A percentile compares a stretch with the other conserved stretches of the same genome.
Evolutionary conservation across 2,797 vertebrate species (phyloP).

Genomic region (Thunnus albacares): DNA sequence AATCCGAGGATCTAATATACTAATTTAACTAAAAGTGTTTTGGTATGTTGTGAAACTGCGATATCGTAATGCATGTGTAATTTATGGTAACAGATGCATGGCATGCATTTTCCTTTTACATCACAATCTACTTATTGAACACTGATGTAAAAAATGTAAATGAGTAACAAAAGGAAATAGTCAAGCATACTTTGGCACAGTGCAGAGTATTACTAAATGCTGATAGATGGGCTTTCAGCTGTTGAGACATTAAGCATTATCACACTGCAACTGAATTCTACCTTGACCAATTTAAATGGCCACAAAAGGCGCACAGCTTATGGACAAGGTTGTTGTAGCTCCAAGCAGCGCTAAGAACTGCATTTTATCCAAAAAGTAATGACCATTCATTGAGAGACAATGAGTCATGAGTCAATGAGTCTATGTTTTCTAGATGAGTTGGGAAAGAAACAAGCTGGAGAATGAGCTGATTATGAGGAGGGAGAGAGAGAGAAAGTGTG

Average conservation of each 20-base stretch:
- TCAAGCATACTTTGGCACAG: neutral
- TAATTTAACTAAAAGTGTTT: no score
- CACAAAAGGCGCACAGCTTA: slow-evolving; percentile 39
- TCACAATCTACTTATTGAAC: neutral
- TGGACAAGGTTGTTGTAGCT: slow-evolving; percentile 42
- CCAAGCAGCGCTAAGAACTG: slow-evolving; percentile 39
- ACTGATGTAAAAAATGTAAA: slow-evolving; percentile 13
- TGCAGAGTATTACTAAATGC: slow-evolving; percentile 7
- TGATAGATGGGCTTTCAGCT: slow-evolving; percentile 28
- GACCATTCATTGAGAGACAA: slow-evolving; percentile 53
- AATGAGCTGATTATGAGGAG: slow-evolving; percentile 40
- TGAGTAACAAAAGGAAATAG: neutral
- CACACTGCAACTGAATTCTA: slow-evolving; percentile 31
- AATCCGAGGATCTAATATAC: no score
- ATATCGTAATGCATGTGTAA: neutral
- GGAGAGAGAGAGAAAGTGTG: slow-evolving; percentile 9
- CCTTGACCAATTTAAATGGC: slow-evolving; percentile 41
- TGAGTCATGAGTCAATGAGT: slow-evolving; percentile 39
- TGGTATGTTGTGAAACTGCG: neutral
- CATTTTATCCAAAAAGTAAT: slow-evolving; percentile 63
- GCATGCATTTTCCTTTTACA: slow-evolving; percentile 12
- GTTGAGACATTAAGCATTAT: slow-evolving; percentile 27
- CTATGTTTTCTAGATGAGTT: slow-evolving; percentile 56
- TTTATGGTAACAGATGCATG: neutral
- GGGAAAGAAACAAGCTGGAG: slow-evolving; percentile 39